These are phyloP conservation scores for Dendrophyllia cribrosa DNA, from an alignment of 64 coral and sea anemone species.

Conservation along the genomic window DNA sequence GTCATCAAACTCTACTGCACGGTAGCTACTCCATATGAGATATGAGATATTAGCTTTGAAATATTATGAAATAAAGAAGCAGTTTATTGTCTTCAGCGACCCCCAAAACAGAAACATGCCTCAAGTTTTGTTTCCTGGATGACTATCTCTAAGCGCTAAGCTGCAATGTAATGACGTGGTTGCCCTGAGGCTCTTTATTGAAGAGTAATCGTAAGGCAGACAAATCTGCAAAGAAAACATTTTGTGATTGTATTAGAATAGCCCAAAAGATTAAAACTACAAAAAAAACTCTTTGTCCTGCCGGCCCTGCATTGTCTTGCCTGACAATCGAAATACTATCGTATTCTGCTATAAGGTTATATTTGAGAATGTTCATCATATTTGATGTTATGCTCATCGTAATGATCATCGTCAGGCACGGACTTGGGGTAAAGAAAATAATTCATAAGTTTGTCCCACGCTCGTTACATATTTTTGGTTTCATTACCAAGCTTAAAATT, in stretches of 20 bases:
- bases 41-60: neutral
- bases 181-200: neutral
- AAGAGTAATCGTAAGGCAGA: neutral
- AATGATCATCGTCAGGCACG: too few species aligned
- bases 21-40: too few species aligned
- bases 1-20: neutral
- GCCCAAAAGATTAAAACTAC: neutral
- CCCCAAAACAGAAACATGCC: neutral
- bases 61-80: slow-evolving; percentile 13
- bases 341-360: too few species aligned
- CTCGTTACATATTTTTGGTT: too few species aligned
- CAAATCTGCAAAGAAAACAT: slow-evolving; percentile 35
- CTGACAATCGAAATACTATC: too few species aligned
- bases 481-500: too few species aligned
- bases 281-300: too few species aligned
- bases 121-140: neutral
- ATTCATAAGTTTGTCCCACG: too few species aligned
- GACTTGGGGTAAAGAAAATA: too few species aligned
- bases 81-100: neutral
- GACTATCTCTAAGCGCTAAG: neutral
- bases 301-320: too few species aligned
- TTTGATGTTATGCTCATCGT: too few species aligned
- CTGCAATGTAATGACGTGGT: slow-evolving; percentile 5
- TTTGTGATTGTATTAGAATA: neutral
- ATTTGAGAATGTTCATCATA: too few species aligned